Evolutionary conservation across 2,888 invertebrate genomes (phyloP), one percentile per base, ranked within the genome.

Genomic region (Rhingia campestris): DNA sequence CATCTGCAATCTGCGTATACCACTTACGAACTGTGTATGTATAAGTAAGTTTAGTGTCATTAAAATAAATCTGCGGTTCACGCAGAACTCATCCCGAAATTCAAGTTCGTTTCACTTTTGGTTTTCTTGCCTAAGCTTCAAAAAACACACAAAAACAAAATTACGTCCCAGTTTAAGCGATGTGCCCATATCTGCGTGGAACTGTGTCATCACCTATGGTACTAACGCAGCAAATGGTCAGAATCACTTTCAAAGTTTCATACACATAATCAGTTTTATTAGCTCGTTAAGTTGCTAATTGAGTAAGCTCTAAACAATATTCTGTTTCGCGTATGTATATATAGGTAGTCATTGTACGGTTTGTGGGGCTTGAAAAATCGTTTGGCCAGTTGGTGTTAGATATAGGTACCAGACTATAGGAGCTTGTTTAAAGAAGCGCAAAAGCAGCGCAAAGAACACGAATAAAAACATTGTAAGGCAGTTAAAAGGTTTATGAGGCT

Each of bases 401-500:
- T 14, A 12, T 2, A n/a, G n/a, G n/a, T n/a, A 30, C 2, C 14
- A 12, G 39, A 14, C 53, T 10, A 32, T 2, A 35, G 30, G 39
- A 43, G n/a, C 53, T 53, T 51, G 56, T n/a, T 37, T 43, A 61
- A 63, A 67, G 63, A 76, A 76, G 49, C n/a, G 33, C 49, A 58
- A 32, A 22, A 59, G 22, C 14, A 56, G 37, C 3, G 12, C 35
- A 37, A 56, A 69, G 30, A 35, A 10, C 33, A 51, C 12, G 14
- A 56, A 39, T 35, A 58, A 4, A 35, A 12, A 14, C 22, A 69
- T 69, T 56, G 45, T 37, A 6, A 58, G n/a, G 70, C 43, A 81
- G 70, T 70, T 81, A 82, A 77, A 77, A 77, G 77, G 77, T 82
- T 77, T 82, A 82, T 82, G 77, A 54, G 70, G 70, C 59, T 70